Base-by-base conservation (phyloP, 2,797 vertebrate species). In the Gadopsis marmoratus region DNA sequence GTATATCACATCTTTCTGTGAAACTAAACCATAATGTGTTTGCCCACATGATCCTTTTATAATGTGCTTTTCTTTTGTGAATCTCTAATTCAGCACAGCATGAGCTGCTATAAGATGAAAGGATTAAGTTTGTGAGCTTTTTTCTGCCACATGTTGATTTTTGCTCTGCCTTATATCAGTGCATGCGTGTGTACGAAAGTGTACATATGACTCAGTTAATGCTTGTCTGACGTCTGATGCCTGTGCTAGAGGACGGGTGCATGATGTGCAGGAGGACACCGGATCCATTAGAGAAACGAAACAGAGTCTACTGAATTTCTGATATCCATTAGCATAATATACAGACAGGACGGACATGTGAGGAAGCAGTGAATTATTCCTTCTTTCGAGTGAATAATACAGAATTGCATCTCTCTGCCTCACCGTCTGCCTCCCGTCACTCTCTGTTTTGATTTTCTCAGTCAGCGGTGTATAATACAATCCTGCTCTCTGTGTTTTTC, bases 401-500 rank as follows among this genome's bases (percentile, higher is more conserved):
- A 61, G 70, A 86, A 76, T 56, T 59, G 3, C 29, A 31, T 80
- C 64, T 73, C 60, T 68, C 39, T 66, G 16, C 51, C 35, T 60
- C 60, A 41, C 12, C 37, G 13, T 51, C 41, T 71, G 60, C 61
- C 64, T 83, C 50, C 64, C 54, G 9, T 77, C 62, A 14, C 37
- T 51, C 7, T 47, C 47, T 71, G 45, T 72, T 54, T 71, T 83
- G 70, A 75, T 82, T 81, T 78, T 72, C 68, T 72, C 81, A 64
- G 61, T 50, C 41, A 7, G 71, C 13, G 71, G 63, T 77, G 61
- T 79, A 35, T 83, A 64, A 88, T 80, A 86, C 83, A n/a, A 74
- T 76, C 70, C 79, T 79, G 82, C 82, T 86, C 45, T 87, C 63
- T 84, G 76, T 92, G 74, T 90, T 88, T 92, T 73, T 90, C 76